Conservation (phyloP, 2,797 vertebrate genomes). For the Phrynocephalus guinanensis region DNA sequence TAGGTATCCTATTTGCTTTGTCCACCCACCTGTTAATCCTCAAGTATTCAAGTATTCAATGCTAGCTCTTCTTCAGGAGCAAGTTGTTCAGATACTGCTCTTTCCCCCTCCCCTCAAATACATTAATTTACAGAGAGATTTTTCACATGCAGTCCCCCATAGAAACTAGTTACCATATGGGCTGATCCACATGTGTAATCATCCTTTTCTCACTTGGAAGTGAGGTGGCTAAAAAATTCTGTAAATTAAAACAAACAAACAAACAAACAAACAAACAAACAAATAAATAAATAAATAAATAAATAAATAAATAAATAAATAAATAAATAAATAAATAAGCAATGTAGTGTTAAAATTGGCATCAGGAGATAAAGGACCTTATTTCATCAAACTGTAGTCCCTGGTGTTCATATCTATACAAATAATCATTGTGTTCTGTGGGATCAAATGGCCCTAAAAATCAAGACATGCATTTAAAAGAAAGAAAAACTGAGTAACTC, state of each 20-base stretch:
- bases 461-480: not conserved
- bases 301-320: no score
- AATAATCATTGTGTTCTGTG: not conserved
- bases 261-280: no score
- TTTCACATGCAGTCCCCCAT: not conserved
- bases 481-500: not conserved
- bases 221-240: not conserved
- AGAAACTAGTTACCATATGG: not conserved
- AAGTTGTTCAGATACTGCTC: no score
- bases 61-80: no score
- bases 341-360: not conserved
- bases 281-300: no score
- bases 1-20: not conserved
- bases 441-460: not conserved
- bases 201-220: no score
- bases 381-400: not conserved
- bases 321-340: not conserved
- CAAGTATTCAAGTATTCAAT: no score
- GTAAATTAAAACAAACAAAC: no score
- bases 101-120: no score
- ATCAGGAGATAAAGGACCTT: not conserved
- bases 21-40: no score
- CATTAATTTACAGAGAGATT: not conserved
- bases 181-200: not conserved
- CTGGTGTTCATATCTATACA: not conserved